Base-by-base conservation (phyloP, 2,888 invertebrate species). In the Diarsia brunnea region DNA sequence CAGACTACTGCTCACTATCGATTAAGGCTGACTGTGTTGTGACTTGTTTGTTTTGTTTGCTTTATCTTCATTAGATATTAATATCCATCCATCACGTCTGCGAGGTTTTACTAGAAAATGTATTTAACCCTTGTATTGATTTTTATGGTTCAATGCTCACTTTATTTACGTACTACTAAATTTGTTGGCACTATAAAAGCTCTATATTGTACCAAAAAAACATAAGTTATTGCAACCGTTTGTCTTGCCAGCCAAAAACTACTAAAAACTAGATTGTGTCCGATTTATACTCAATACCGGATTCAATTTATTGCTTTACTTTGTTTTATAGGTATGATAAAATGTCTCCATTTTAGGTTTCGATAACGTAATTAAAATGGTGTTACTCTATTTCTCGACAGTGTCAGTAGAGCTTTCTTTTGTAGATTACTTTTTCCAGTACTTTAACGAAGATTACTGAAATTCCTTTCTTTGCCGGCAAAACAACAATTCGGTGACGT, bases 281-380 rank as follows among this genome's bases (percentile, higher is more conserved):
- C 65, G 63, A 75, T 70, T 58, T 64, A 83, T 53, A 60, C 51
- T 60, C 38, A 67, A 83, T 55, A 78, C 84, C 69, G 69, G 81
- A 72, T 72, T 55, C 10, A 61, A 31, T 84, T 84, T 81, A 84
- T 84, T 49, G 60, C 66, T 49, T 64, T 31, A 67, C 81, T 81
- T 69, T 74, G 74, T 81, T 84, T 84, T 84, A 84, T 81, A 38
- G 74, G 68, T 24, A 47, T 53, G 78, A 78, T 81, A 78, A 78
- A 84, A 75, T 73, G 68, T 49, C 60, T 81, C 74, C 61, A 73
- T 74, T 84, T 75, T 81, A 51, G 60, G 51, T 43, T 63, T 24
- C 55, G 21, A 51, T 61, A 75, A 45, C 49, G 27, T 73, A 66
- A 82, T 84, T 78, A 82, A 75, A 72, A 67, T 64, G 38, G 14